Base-by-base conservation (phyloP, 2,113 vertebrate species). In the Brachypodius melanocephalos region DNA sequence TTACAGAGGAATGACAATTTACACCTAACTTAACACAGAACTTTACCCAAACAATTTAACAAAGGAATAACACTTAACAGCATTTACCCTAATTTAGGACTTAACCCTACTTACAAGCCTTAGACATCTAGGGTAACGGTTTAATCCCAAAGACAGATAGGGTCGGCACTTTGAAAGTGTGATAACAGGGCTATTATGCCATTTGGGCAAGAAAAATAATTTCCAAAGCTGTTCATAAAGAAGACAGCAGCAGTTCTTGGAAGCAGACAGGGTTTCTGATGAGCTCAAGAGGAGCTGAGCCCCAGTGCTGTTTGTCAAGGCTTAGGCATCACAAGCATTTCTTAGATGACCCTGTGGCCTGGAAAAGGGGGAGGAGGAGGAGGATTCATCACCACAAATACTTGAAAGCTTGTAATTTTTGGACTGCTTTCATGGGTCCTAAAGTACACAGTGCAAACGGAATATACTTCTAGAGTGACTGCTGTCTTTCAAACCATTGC, bases 141-240 rank as follows among this genome's bases (percentile, higher is more conserved):
- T 55, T 73, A n/a, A 46, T 55, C 19, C 17, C 28, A 26, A 40
- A 12, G n/a, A 28, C 22, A 32, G 46, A 22, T 69, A 22, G 8
- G 10, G 20, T 31, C 1, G 0, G 32, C 20, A 4, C 38, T 43
- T 46, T 52, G 40, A 18, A 63, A 73, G 28, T 18, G 40, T 40
- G 40, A 15, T 24, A 63, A 38, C 11, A 28, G 28, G 9, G 11
- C 40, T 14, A 10, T 17, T 38, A 2, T 2, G 4, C 14, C 1
- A 3, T 54, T 63, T 0, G 0, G 48, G n/a, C 28, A 8, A 8
- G 42, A n/a, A 74, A 38, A 55, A 22, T 19, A 19, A n/a, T 29
- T 74, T 46, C 58, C 68, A 55, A 40, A n/a, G 69, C 81, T 40
- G 29, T 24, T 65, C 12, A 6, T 28, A 22, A 17, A 54, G 38